A percentile compares a stretch with the other conserved stretches of the same genome.
Conservation (phyloP, 2,113 vertebrate species). For the Lycaon pictus region DNA sequence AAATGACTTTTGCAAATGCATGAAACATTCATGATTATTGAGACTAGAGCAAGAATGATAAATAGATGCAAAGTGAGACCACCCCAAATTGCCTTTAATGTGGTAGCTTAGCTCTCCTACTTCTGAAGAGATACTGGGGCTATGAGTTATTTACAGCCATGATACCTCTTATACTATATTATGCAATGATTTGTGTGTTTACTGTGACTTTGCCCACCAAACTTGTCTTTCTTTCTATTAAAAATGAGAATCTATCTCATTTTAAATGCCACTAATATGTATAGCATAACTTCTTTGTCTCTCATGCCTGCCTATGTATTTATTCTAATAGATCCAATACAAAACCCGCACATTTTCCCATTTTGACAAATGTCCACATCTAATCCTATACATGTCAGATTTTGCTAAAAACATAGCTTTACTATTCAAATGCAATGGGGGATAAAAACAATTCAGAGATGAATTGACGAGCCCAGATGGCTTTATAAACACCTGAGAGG, state of each 20-base stretch:
- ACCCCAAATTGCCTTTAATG: conserved; percentile 51
- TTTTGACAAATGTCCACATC: conserved; percentile 68
- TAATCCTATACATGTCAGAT: conserved; percentile 54
- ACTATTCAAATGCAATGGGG: conserved; percentile 53
- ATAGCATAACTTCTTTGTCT: conserved; percentile 64
- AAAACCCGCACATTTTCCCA: conserved; percentile 41
- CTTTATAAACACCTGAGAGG: conserved; percentile 64
- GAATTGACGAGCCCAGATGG: conserved; percentile 16
- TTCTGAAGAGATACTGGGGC: background rate
- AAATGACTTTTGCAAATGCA: conserved; percentile 64
- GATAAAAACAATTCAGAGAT: background rate
- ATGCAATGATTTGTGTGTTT: conserved; percentile 73
- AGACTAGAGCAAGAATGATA: conserved; percentile 59
- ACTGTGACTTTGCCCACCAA: conserved; percentile 62
- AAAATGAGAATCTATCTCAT: conserved; percentile 75
- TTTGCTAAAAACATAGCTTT: conserved; percentile 60
- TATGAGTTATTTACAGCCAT: conserved; percentile 53
- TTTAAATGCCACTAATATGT: conserved; percentile 68
- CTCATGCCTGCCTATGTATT: conserved; percentile 47
- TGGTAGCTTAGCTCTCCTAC: background rate
- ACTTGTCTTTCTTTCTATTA: conserved; percentile 62
- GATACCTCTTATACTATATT: background rate
- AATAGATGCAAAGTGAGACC: conserved; percentile 56
- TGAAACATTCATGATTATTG: conserved; percentile 68
- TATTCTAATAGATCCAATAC: conserved; percentile 66